Evolutionary conservation across 2,797 vertebrate species (phyloP).

Genomic region (Siniperca scherzeri): DNA sequence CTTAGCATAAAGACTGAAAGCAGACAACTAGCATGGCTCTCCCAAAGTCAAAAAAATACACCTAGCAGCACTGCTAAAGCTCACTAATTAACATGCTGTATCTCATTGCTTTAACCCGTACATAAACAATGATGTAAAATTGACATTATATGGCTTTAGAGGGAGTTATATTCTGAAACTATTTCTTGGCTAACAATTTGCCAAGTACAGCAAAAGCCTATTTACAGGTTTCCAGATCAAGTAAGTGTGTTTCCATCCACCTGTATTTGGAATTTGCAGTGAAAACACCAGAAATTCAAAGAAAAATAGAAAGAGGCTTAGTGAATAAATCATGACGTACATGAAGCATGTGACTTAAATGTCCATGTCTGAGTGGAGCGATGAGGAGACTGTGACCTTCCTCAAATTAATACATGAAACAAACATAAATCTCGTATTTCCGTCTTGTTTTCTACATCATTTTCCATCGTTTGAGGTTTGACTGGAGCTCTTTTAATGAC

Average conservation of each 20-base stretch:
- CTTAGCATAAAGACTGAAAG: conserved; percentile 3
- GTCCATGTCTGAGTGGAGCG: not conserved
- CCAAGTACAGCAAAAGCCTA: too few relatives aligned
- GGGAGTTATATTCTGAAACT: too few relatives aligned
- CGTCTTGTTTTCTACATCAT: not conserved
- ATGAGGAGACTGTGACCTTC: not conserved
- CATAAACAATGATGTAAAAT: not conserved
- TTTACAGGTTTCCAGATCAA: too few relatives aligned
- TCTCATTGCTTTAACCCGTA: too few relatives aligned
- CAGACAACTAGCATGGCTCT: not conserved
- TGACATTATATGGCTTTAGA: too few relatives aligned
- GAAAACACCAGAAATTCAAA: not conserved
- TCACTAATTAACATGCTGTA: not conserved
- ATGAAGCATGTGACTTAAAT: not conserved
- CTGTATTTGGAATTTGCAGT: not conserved
- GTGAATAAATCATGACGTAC: not conserved
- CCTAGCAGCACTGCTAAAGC: not conserved
- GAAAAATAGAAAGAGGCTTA: not conserved
- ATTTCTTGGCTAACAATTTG: too few relatives aligned
- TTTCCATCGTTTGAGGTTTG: not conserved
- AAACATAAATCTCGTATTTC: not conserved
- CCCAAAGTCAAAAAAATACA: not conserved
- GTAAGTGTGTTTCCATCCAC: not conserved
- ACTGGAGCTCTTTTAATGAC: not conserved
- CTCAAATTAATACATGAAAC: not conserved